Percentiles rank a stretch among this genome's conserved stretches.
Evolutionary conservation across 2,888 invertebrate genomes (phyloP).

Genomic region (Dryomyza anilis): DNA sequence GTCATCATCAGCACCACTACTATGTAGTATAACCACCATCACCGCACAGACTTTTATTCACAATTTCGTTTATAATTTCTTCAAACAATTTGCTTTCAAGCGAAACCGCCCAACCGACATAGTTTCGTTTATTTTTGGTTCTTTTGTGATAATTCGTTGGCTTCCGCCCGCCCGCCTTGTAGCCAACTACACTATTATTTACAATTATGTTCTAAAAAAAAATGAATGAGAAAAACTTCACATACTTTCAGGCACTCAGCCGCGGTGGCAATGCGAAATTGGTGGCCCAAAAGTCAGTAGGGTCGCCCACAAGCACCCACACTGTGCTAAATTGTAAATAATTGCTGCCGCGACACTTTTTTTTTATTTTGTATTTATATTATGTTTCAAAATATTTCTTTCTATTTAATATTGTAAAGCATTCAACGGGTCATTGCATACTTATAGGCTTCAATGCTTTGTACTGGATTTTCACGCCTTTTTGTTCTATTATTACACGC

Average conservation of each 20-base stretch:
- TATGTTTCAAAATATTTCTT: too few relatives aligned
- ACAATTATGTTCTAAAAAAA: constrained; percentile 8
- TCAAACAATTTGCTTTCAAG: neutral
- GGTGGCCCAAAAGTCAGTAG: too few relatives aligned
- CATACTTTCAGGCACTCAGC: constrained; percentile 5
- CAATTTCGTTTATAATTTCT: neutral
- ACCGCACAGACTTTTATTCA: neutral
- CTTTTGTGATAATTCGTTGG: neutral
- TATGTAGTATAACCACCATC: neutral
- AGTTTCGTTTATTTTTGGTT: neutral
- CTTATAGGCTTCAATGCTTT: neutral
- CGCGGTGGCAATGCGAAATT: too few relatives aligned
- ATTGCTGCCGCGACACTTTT: neutral
- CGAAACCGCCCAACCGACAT: neutral
- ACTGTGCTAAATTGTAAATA: neutral
- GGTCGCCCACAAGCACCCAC: too few relatives aligned
- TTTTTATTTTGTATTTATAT: neutral
- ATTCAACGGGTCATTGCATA: too few relatives aligned
- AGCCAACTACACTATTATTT: constrained; percentile 10
- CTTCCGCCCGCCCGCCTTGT: neutral
- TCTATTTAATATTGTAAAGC: too few relatives aligned
- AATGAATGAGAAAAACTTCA: too few relatives aligned
- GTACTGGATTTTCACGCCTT: too few relatives aligned
- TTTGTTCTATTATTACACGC: too few relatives aligned
- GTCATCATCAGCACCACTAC: neutral